phyloP scores from a whole-genome alignment of 2,888 invertebrate genomes.

The Chesias legatella region DNA sequence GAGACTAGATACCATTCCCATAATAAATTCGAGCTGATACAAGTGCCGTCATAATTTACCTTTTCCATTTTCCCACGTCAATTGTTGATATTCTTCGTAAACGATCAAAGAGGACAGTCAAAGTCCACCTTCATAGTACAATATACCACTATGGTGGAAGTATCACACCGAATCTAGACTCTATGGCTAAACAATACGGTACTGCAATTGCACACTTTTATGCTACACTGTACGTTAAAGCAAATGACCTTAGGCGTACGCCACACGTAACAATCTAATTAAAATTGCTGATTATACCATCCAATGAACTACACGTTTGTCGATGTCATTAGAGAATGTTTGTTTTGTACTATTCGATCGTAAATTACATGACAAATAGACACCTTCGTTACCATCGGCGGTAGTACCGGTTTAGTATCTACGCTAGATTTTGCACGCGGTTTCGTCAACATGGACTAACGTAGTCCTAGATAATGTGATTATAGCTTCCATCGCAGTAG shows the following conservation, averaged over 20 bases:
- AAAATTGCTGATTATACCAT: slow-evolving; percentile 39
- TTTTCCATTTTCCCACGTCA: slow-evolving; percentile 28
- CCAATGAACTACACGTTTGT: slow-evolving; percentile 2
- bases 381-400: too few relatives aligned
- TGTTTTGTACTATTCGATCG: too few relatives aligned
- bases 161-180: slow-evolving; percentile 3
- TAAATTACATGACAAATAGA: too few relatives aligned
- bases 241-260: slow-evolving; percentile 37
- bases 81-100: slow-evolving; percentile 45
- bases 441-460: too few relatives aligned
- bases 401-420: too few relatives aligned
- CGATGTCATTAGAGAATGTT: neutral
- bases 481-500: too few relatives aligned
- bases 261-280: slow-evolving; percentile 26
- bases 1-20: slow-evolving; percentile 3
- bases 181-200: slow-evolving; percentile 5
- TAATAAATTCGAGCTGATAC: slow-evolving; percentile 8
- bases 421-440: too few relatives aligned
- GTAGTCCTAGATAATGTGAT: too few relatives aligned
- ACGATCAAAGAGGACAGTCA: slow-evolving; percentile 32
- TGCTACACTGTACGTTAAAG: slow-evolving; percentile 13
- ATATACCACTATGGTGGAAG: neutral
- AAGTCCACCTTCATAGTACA: slow-evolving; percentile 39
- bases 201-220: slow-evolving; percentile 1
- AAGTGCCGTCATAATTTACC: slow-evolving; percentile 14